Conservation (phyloP, 2,888 invertebrate species). For the Coenonympha arcania region DNA sequence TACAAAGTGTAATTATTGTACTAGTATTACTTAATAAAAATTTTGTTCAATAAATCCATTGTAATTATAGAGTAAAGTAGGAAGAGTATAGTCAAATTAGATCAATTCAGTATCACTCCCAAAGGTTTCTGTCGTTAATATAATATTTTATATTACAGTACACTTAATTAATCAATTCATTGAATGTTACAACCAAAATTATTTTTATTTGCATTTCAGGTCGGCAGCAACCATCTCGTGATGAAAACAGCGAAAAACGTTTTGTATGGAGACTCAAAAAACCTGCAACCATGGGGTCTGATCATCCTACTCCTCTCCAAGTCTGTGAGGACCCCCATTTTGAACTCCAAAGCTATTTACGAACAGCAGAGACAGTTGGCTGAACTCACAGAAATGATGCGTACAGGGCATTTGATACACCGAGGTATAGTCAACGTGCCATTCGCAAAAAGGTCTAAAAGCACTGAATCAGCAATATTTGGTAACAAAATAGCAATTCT, state of each 20-base stretch:
- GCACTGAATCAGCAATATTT: constrained; percentile 83
- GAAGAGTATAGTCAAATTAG: too few species aligned
- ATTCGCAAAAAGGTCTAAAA: constrained; percentile 70
- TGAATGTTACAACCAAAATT: too few species aligned
- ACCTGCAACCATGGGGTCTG: constrained; percentile 89
- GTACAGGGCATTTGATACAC: constrained; percentile 88
- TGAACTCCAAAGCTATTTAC: constrained; percentile 75
- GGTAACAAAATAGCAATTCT: constrained; percentile 92
- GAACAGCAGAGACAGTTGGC: constrained; percentile 63
- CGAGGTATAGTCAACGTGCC: constrained; percentile 73
- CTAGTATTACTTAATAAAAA: too few species aligned
- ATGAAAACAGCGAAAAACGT: constrained; percentile 89
- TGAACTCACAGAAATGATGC: constrained; percentile 89
- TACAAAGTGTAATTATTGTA: too few species aligned
- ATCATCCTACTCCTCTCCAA: constrained; percentile 88
- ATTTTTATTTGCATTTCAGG: constrained; percentile 55
- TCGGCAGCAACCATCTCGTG: constrained; percentile 89
- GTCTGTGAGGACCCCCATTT: constrained; percentile 77
- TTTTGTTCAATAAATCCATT: too few species aligned
- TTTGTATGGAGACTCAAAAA: constrained; percentile 86
- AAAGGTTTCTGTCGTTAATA: too few species aligned
- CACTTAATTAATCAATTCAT: too few species aligned
- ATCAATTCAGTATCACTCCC: too few species aligned
- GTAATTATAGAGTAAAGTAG: too few species aligned
- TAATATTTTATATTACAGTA: too few species aligned